Evolutionary conservation across 2,113 vertebrate genomes (phyloP).

Genomic region (Willisornis vidua): DNA sequence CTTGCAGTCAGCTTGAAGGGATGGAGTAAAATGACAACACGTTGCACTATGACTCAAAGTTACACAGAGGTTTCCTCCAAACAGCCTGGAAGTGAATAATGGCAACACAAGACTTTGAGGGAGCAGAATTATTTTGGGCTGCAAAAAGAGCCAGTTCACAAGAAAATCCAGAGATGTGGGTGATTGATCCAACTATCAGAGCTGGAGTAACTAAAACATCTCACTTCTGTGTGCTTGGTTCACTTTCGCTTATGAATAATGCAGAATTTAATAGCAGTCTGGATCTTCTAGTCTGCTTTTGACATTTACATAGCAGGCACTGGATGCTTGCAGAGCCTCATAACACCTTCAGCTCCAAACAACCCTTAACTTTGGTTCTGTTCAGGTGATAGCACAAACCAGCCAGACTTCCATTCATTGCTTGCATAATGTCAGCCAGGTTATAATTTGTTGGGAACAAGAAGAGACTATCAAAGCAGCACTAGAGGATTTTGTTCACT

Average conservation of each 20-base stretch:
- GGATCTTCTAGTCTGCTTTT: not conserved
- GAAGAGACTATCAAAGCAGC: not conserved
- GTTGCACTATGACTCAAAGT: not conserved
- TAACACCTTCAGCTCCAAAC: not conserved
- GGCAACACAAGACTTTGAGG: not conserved
- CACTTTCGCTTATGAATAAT: not conserved
- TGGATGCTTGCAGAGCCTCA: fast-evolving
- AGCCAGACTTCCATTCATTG: not conserved
- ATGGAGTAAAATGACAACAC: not conserved
- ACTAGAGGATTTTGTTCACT: not conserved
- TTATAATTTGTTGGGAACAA: constrained; percentile 1
- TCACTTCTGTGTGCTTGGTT: not conserved
- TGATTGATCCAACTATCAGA: not conserved
- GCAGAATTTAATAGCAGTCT: not conserved
- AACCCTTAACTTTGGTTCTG: not conserved
- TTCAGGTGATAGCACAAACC: not conserved
- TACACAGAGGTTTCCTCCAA: not conserved
- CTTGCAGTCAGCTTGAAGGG: not conserved
- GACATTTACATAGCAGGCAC: not conserved
- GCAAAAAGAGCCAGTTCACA: not conserved
- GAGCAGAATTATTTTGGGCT: not conserved
- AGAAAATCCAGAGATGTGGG: not conserved
- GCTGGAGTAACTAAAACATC: not conserved
- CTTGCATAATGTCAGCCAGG: not conserved
- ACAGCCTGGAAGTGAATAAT: not conserved